Conservation (phyloP, 2,888 invertebrate genomes). For the Drosophila setosimentum region DNA sequence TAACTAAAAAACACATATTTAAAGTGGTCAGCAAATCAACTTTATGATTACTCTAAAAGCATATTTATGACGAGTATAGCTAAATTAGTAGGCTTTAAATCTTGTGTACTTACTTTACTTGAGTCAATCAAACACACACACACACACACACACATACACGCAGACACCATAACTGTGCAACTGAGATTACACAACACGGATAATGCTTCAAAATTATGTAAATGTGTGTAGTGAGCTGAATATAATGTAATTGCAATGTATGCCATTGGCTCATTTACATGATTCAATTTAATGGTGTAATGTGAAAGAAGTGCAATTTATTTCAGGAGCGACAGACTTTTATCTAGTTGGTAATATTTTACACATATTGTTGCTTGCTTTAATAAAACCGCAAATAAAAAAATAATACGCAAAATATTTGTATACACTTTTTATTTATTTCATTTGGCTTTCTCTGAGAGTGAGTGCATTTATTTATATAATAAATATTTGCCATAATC, state of each 20-base stretch:
- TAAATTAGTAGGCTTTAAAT: slow-evolving; percentile 58
- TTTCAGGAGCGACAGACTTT: slow-evolving; percentile 20
- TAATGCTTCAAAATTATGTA: slow-evolving; percentile 35
- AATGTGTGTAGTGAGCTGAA: slow-evolving; percentile 35
- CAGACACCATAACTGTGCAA: slow-evolving; percentile 15
- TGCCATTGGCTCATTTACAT: not conserved
- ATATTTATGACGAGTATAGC: slow-evolving; percentile 51
- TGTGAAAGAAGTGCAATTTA: not conserved
- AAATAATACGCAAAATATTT: not conserved
- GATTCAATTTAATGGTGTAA: slow-evolving; percentile 8
- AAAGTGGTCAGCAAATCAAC: slow-evolving; percentile 40
- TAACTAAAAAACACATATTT: slow-evolving; percentile 36
- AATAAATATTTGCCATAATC: not conserved
- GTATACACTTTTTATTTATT: not conserved
- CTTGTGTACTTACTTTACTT: slow-evolving; percentile 53
- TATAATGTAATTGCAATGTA: slow-evolving; percentile 5
- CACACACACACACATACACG: slow-evolving; percentile 22
- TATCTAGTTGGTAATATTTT: slow-evolving; percentile 4
- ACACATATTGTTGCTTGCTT: not conserved
- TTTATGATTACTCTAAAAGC: slow-evolving; percentile 53
- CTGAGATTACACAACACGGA: slow-evolving; percentile 21
- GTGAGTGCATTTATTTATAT: slow-evolving; percentile 3
- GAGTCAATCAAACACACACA: slow-evolving; percentile 43
- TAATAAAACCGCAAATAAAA: not conserved
- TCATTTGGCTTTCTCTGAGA: not conserved